These are phyloP conservation scores for Axea sp. DNA, from an alignment of 2,888 invertebrate genomes.

Conservation along the genomic window DNA sequence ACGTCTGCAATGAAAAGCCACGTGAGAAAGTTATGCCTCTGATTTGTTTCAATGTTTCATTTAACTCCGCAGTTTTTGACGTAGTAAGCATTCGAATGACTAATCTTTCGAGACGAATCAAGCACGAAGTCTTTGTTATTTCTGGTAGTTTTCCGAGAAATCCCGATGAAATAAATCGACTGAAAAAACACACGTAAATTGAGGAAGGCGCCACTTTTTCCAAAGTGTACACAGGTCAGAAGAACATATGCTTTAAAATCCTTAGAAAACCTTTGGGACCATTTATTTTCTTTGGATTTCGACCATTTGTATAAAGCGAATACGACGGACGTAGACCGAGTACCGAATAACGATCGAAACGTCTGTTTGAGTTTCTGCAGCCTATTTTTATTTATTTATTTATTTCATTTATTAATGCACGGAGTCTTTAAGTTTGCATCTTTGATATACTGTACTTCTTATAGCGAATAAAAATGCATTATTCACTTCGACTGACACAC, in stretches of 20 bases:
- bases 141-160: conserved; percentile 15
- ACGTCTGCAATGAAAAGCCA: background rate
- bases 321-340: conserved; percentile 8
- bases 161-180: conserved; percentile 24
- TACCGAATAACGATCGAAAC: conserved; percentile 7
- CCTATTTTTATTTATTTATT: conserved; percentile 9
- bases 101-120: conserved; percentile 3
- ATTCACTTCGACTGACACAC: too few species aligned
- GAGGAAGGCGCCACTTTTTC: conserved; percentile 37
- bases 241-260: conserved; percentile 31
- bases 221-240: conserved; percentile 30
- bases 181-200: conserved; percentile 32
- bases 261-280: conserved; percentile 16
- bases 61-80: background rate
- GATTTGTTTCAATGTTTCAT: conserved; percentile 2
- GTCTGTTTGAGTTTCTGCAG: conserved; percentile 1
- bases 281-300: conserved; percentile 52
- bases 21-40: conserved; percentile 3
- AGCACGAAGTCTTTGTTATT: conserved; percentile 16
- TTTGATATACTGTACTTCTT: too few species aligned
- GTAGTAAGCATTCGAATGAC: background rate
- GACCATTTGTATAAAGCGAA: conserved; percentile 37
- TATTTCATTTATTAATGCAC: too few species aligned
- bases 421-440: too few species aligned
- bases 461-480: too few species aligned